Conservation (phyloP, 2,888 invertebrate species). For the Eristalis tenax region DNA sequence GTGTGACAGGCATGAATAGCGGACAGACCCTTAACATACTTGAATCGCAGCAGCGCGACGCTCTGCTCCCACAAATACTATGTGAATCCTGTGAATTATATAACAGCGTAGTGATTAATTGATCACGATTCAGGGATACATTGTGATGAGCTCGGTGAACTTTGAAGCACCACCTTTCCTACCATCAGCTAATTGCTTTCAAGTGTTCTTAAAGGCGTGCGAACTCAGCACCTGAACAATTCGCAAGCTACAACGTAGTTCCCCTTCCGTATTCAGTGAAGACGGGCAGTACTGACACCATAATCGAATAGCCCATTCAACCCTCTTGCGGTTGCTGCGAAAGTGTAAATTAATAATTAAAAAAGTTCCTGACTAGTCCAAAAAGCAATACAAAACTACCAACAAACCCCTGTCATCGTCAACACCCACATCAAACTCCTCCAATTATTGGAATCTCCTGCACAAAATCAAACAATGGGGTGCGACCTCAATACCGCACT, state of each 20-base stretch:
- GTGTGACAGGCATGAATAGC: too few relatives aligned
- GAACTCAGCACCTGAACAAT: background rate
- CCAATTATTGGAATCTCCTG: slow-evolving; percentile 56
- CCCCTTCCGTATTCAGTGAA: background rate
- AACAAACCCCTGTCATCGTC: slow-evolving; percentile 34
- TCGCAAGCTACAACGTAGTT: too few relatives aligned
- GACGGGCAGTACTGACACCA: background rate
- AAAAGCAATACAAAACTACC: background rate
- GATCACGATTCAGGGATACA: background rate
- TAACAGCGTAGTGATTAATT: background rate
- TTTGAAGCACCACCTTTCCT: background rate
- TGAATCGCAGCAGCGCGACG: too few relatives aligned
- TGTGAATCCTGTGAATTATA: background rate
- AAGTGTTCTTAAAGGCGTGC: background rate
- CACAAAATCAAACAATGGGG: slow-evolving; percentile 41
- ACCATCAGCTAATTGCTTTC: background rate
- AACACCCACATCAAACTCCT: slow-evolving; percentile 40
- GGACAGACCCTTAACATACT: too few relatives aligned
- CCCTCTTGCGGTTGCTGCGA: background rate
- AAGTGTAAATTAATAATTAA: slow-evolving; percentile 15
- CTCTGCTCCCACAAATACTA: too few relatives aligned
- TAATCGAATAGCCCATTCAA: background rate
- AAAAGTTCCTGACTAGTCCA: background rate
- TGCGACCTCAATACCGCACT: slow-evolving; percentile 57
- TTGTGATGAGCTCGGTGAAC: background rate